A percentile compares a stretch with the other conserved stretches of the same genome.
Conservation (phyloP, 2,888 invertebrate genomes). For the Melolontha melolontha region DNA sequence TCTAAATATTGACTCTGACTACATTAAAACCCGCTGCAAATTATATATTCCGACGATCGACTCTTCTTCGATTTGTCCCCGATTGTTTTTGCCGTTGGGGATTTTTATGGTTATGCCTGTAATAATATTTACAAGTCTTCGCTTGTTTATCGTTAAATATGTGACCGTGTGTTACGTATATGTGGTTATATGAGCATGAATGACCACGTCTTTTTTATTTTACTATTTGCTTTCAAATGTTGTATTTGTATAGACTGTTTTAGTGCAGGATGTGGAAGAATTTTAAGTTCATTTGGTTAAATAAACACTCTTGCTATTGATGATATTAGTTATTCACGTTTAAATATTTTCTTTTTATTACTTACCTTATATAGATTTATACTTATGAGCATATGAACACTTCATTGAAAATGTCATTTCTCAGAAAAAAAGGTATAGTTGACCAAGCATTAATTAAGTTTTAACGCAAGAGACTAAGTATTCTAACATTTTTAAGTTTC, state of each 20-base stretch:
- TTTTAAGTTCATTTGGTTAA: slow-evolving; percentile 25
- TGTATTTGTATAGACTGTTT: slow-evolving; percentile 15
- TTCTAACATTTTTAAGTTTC: too few species aligned
- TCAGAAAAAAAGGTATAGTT: too few species aligned
- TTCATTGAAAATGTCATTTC: neutral
- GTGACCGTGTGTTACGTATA: slow-evolving; percentile 1
- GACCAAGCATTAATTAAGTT: too few species aligned
- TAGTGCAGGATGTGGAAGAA: slow-evolving; percentile 33
- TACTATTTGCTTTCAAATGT: slow-evolving; percentile 24
- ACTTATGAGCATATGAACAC: neutral
- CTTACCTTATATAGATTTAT: slow-evolving; percentile 11
- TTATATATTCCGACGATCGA: too few species aligned
- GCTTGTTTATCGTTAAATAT: slow-evolving; percentile 2
- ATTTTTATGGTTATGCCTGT: too few species aligned
- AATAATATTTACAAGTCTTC: too few species aligned
- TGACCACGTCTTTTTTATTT: slow-evolving; percentile 33
- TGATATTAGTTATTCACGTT: slow-evolving; percentile 4
- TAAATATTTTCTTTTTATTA: slow-evolving; percentile 10
- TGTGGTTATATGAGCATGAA: slow-evolving; percentile 9
- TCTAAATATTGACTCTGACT: too few species aligned
- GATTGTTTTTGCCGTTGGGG: too few species aligned
- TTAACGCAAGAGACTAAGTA: too few species aligned
- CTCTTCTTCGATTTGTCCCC: too few species aligned
- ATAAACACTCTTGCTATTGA: slow-evolving; percentile 6
- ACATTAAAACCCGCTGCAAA: too few species aligned